Evolutionary conservation across 2,888 invertebrate species (phyloP).

Genomic region (Anthophora plumipes): DNA sequence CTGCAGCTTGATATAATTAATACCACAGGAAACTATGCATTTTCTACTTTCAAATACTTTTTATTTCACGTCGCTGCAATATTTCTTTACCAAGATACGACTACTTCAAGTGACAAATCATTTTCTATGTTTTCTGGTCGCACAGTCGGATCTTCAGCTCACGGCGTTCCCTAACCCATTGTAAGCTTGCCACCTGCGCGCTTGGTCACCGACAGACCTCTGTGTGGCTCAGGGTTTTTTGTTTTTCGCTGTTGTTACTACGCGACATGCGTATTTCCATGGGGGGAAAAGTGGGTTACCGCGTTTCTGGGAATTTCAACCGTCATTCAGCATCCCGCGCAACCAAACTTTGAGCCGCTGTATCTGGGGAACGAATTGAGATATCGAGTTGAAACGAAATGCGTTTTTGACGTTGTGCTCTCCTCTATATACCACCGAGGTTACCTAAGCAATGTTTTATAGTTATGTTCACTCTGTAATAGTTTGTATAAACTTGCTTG

Average conservation of each 20-base stretch:
- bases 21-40: background rate
- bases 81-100: background rate
- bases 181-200: background rate
- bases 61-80: background rate
- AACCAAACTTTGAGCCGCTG: background rate
- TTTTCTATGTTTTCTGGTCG: background rate
- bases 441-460: too few relatives aligned
- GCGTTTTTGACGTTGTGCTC: background rate
- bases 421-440: background rate
- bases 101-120: background rate
- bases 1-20: background rate
- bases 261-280: background rate
- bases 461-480: too few relatives aligned
- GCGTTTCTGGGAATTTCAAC: background rate
- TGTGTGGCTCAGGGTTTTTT: background rate
- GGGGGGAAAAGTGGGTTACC: background rate
- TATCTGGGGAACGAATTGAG: background rate
- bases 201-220: background rate
- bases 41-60: background rate
- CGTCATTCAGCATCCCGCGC: background rate
- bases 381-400: background rate
- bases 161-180: background rate
- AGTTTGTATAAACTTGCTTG: too few relatives aligned
- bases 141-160: background rate
- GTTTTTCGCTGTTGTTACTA: background rate